Conservation (phyloP, 2,888 invertebrate species). For the Limenitis camilla region DNA sequence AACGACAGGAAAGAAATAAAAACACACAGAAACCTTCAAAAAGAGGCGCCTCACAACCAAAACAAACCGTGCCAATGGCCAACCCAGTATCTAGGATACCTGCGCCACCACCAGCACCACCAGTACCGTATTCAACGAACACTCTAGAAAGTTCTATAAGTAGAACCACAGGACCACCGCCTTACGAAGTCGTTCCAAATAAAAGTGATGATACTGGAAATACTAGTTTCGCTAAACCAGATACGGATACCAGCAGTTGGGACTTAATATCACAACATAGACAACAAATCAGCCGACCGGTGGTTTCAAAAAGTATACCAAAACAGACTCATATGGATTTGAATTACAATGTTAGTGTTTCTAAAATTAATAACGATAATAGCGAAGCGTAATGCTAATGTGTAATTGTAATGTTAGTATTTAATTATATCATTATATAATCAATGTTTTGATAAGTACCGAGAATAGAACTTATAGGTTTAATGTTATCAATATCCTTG, state of each 20-base stretch:
- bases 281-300: conserved; percentile 46
- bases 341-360: conserved; percentile 40
- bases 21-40: conserved; percentile 11
- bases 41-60: conserved; percentile 22
- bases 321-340: conserved; percentile 48
- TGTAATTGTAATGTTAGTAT: not conserved
- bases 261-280: conserved; percentile 71
- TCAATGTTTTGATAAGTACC: too few species aligned
- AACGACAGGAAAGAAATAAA: conserved; percentile 31
- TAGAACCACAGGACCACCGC: conserved; percentile 55
- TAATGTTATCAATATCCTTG: too few species aligned
- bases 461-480: too few species aligned
- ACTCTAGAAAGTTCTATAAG: conserved; percentile 63
- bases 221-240: conserved; percentile 46
- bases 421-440: not conserved
- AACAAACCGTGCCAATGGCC: conserved; percentile 3
- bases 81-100: conserved; percentile 2
- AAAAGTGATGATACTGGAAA: conserved; percentile 41
- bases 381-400: conserved; percentile 43
- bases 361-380: conserved; percentile 30
- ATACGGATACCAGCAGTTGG: conserved; percentile 56
- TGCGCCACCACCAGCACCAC: conserved; percentile 15
- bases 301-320: conserved; percentile 18
- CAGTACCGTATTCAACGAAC: conserved; percentile 41
- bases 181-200: conserved; percentile 40